phyloP scores from a whole-genome alignment of 53 echinoderm and acorn worm genomes.

The Echinometra lucunter region DNA sequence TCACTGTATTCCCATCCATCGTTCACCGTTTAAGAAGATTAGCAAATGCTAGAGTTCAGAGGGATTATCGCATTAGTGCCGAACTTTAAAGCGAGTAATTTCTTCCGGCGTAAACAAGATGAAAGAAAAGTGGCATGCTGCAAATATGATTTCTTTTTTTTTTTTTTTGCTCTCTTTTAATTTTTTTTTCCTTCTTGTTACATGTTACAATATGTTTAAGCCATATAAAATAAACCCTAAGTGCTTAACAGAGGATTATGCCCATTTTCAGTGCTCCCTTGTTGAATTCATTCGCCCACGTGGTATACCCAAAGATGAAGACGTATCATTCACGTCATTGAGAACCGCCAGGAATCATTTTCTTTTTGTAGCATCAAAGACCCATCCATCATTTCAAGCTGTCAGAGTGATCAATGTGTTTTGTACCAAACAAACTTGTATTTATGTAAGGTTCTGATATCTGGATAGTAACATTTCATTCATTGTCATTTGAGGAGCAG shows the following conservation, averaged over 20 bases:
- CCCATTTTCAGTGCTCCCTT: conserved; percentile 9
- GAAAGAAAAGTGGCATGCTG: conserved; percentile 55
- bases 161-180: too few relatives aligned
- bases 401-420: conserved; percentile 43
- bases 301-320: neutral
- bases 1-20: conserved; percentile 37
- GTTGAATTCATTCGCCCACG: conserved; percentile 42
- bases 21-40: conserved; percentile 65
- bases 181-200: neutral
- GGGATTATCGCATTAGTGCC: conserved; percentile 63
- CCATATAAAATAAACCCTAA: conserved; percentile 2
- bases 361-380: conserved; percentile 36
- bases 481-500: neutral
- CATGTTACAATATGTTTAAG: conserved; percentile 18
- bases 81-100: conserved; percentile 58
- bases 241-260: conserved; percentile 16
- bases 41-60: conserved; percentile 63
- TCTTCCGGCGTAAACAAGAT: conserved; percentile 63
- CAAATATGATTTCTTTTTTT: conserved; percentile 46
- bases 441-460: conserved; percentile 17
- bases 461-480: neutral
- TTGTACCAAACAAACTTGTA: neutral
- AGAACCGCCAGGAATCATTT: conserved; percentile 33
- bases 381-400: conserved; percentile 18
- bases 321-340: conserved; percentile 39